Evolutionary conservation across 1,140 invertebrate species (phyloP).

Genomic region (Leptoteleia sp.): DNA sequence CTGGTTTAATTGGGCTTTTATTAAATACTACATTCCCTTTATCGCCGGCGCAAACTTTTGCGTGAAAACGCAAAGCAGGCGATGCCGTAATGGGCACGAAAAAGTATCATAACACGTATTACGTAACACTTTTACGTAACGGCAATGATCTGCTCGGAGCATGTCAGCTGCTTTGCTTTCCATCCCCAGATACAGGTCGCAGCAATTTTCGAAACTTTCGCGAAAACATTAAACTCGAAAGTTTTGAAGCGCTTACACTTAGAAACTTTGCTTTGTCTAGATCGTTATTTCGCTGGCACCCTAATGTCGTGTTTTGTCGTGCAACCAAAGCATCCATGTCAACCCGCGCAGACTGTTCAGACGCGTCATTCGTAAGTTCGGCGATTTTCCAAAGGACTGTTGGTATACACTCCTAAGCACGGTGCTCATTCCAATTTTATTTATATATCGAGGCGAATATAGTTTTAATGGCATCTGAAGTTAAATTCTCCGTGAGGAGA

Average conservation of each 20-base stretch:
- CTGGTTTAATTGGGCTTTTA: slow-evolving; percentile 38
- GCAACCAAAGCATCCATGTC: slow-evolving; percentile 11
- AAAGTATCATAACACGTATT: slow-evolving; percentile 59
- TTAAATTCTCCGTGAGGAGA: no score
- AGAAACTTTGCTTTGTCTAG: slow-evolving; percentile 60
- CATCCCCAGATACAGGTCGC: slow-evolving; percentile 52
- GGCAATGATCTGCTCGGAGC: slow-evolving; percentile 58
- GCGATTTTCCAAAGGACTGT: background rate
- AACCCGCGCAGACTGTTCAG: slow-evolving; percentile 19
- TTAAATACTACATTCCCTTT: slow-evolving; percentile 39
- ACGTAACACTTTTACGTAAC: slow-evolving; percentile 59
- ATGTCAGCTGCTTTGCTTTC: slow-evolving; percentile 63
- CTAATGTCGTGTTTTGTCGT: slow-evolving; percentile 45
- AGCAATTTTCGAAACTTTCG: slow-evolving; percentile 61
- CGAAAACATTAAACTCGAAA: slow-evolving; percentile 62
- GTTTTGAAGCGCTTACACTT: slow-evolving; percentile 60
- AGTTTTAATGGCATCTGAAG: no score
- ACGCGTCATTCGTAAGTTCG: slow-evolving; percentile 12
- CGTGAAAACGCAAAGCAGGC: slow-evolving; percentile 15
- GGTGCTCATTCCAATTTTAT: no score
- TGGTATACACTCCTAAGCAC: no score
- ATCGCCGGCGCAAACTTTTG: slow-evolving; percentile 28
- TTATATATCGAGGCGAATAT: no score
- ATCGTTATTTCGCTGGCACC: slow-evolving; percentile 53
- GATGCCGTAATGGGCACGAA: slow-evolving; percentile 27